Evolutionary conservation across 2,113 vertebrate genomes (phyloP), one percentile per base, ranked within the genome.

Genomic region (Brevimyrus niger): DNA sequence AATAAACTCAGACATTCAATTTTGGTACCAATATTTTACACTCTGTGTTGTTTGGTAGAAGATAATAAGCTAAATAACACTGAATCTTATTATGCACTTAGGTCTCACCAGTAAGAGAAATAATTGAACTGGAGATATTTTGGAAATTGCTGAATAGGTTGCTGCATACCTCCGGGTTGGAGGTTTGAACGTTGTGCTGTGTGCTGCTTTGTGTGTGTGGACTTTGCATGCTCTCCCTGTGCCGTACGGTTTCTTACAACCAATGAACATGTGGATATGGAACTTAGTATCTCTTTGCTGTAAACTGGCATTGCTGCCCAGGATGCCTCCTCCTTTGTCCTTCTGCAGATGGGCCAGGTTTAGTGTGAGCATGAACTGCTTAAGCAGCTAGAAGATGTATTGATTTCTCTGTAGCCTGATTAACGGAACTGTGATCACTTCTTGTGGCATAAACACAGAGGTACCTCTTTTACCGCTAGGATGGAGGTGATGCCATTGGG

Each of bases 401-500:
- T 3, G 13, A 76, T 76, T 38, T 80, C 13, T 42, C 6, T 80
- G 13, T 19, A 80, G 19, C 15, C 73, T 42, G 31, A 80, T 42
- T 80, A 38, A 17, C 5, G 15, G 13, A 80, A 19, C 73, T 17
- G 73, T 21, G 31, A 15, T 38, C 73, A 35, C 35, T 19, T 80
- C 61, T 42, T 38, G 73, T 80, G 35, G 15, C 31, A 76, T 76
- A 76, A 38, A 17, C 69, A 23, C 61, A 65, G n/a, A 69, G 61
- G n/a, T 65, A 31, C 61, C 3, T 73, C 48, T 23, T 82, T 21
- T 11, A 65, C 61, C 3, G 47, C 69, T 46, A 96, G 96, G 97
- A 95, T 92, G 97, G 94, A 92, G 94, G 97, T 85, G 95, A 97
- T 1, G 97, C 98, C 1, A 93, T 99, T 87, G 98, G 98, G 87